Evolutionary conservation across 2,888 invertebrate species (phyloP).

Genomic region (Therioaphis trifolii): DNA sequence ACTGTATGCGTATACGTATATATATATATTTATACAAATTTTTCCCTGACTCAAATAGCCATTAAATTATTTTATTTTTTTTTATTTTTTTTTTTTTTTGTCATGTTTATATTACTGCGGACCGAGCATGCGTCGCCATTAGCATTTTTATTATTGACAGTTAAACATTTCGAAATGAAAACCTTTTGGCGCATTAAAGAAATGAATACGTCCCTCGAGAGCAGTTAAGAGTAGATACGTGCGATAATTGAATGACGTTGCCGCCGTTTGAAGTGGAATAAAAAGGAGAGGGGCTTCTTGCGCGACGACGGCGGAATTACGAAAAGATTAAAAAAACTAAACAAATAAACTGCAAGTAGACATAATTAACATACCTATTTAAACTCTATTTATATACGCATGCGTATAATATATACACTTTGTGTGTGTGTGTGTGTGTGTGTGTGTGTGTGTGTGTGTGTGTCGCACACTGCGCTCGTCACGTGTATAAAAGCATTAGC

Average conservation of each 20-base stretch:
- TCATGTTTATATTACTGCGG: not conserved
- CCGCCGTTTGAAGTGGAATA: not conserved
- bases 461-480: not conserved
- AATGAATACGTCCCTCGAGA: constrained; percentile 11
- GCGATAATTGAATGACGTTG: constrained; percentile 33
- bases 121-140: too few species aligned
- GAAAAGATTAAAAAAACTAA: not conserved
- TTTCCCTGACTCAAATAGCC: constrained; percentile 19
- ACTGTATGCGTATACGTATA: not conserved
- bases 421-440: too few species aligned
- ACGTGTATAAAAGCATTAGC: not conserved
- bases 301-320: not conserved
- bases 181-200: constrained; percentile 38
- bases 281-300: not conserved
- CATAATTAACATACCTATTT: constrained; percentile 1
- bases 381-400: not conserved
- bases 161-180: constrained; percentile 52
- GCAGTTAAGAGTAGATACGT: constrained; percentile 28
- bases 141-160: constrained; percentile 56
- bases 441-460: too few species aligned
- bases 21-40: not conserved
- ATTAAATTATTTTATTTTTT: constrained; percentile 57
- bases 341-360: not conserved
- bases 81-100: not conserved
- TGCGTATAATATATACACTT: not conserved